A percentile compares a stretch with the other conserved stretches of the same genome.
Conservation (phyloP, 2,113 vertebrate genomes). For the Oenanthe oenanthe region DNA sequence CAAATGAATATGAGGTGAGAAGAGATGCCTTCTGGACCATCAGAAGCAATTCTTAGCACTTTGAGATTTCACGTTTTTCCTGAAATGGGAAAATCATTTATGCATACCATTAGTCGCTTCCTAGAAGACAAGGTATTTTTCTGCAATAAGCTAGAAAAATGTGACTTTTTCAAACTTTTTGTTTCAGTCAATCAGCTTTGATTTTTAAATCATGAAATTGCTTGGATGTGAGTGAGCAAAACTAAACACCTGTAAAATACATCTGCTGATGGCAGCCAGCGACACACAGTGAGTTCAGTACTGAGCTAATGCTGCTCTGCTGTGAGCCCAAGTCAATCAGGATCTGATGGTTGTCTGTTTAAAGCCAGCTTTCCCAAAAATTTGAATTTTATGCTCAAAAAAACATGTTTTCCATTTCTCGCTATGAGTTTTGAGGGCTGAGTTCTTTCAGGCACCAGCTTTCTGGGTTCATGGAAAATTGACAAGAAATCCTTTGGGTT, state of each 20-base stretch:
- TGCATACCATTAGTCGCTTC: background rate
- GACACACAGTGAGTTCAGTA: background rate
- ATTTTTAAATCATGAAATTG: slow-evolving; percentile 39
- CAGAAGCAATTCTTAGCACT: background rate
- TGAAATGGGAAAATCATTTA: slow-evolving; percentile 22
- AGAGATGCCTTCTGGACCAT: background rate
- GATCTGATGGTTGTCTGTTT: background rate
- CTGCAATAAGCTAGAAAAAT: background rate
- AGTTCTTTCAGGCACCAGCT: background rate
- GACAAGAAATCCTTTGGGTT: background rate
- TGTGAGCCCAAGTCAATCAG: background rate
- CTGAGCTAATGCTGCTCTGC: background rate
- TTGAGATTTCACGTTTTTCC: background rate
- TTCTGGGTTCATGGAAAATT: background rate
- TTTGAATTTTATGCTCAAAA: background rate
- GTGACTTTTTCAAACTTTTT: slow-evolving; percentile 7
- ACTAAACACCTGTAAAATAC: slow-evolving; percentile 17
- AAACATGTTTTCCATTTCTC: background rate
- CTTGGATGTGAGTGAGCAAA: background rate
- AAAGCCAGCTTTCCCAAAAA: background rate
- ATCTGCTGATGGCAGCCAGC: background rate
- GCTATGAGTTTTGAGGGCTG: accelerated
- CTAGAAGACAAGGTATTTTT: slow-evolving; percentile 13
- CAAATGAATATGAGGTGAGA: background rate
- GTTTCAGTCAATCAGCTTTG: slow-evolving; percentile 23